These are phyloP conservation scores for Branchipolynoe longqiensis DNA, from an alignment of 2,888 invertebrate genomes.

Conservation along the genomic window DNA sequence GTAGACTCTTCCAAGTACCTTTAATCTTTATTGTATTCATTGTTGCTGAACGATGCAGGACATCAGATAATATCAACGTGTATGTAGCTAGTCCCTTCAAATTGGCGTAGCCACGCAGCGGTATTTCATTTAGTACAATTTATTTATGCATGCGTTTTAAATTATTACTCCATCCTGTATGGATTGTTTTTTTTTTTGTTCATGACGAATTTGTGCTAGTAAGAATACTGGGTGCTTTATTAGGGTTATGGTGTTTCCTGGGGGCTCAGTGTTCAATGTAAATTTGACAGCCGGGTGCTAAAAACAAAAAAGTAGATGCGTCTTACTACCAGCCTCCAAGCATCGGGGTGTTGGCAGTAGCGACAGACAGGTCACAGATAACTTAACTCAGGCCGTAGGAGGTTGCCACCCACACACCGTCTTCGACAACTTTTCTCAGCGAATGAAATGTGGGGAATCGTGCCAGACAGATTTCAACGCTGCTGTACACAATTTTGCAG, in stretches of 20 bases:
- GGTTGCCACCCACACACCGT: too few relatives aligned
- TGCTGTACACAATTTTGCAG: too few relatives aligned
- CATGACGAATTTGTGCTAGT: not conserved
- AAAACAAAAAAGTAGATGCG: too few relatives aligned
- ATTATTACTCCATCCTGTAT: not conserved
- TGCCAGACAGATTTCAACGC: too few relatives aligned
- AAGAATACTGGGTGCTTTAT: not conserved
- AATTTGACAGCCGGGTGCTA: not conserved
- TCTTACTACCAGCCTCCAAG: too few relatives aligned
- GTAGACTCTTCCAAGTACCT: not conserved
- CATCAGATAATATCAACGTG: conserved; percentile 8
- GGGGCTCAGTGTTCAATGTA: not conserved
- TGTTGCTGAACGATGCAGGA: conserved; percentile 31
- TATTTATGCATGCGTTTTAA: not conserved
- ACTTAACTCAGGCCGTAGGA: too few relatives aligned
- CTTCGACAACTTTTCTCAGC: too few relatives aligned
- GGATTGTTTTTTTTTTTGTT: conserved; percentile 10
- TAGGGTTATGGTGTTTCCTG: not conserved
- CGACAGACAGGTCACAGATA: too few relatives aligned
- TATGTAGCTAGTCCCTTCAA: not conserved
- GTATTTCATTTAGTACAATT: not conserved
- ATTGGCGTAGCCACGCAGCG: not conserved
- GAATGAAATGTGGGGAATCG: too few relatives aligned
- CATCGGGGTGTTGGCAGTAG: too few relatives aligned
- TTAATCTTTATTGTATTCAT: not conserved